Evolutionary conservation across 2,888 invertebrate genomes (phyloP).

Genomic region (Periphyllus acericola): DNA sequence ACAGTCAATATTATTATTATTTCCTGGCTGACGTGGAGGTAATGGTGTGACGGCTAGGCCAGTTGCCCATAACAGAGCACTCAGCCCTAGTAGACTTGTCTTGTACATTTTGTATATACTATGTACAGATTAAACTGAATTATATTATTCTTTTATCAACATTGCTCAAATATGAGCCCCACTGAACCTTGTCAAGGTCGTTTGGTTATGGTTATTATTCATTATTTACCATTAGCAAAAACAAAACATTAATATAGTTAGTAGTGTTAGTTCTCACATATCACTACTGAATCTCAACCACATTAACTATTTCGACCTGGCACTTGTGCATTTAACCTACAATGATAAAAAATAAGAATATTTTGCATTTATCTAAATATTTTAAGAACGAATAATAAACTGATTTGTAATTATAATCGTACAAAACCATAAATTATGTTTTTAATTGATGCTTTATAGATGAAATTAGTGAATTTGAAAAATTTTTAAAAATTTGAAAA

Average conservation of each 20-base stretch:
- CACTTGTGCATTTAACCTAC: background rate
- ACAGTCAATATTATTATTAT: slow-evolving; percentile 17
- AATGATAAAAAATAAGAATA: background rate
- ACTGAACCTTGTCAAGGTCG: slow-evolving; percentile 18
- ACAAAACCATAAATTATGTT: no score
- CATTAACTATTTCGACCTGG: background rate
- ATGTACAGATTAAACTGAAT: background rate
- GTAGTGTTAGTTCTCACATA: background rate
- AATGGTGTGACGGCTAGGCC: slow-evolving; percentile 26
- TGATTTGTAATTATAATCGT: background rate
- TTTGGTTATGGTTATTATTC: slow-evolving; percentile 1
- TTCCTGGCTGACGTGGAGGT: background rate
- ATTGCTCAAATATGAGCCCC: background rate
- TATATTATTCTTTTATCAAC: background rate
- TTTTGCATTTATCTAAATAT: background rate
- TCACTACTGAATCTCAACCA: background rate
- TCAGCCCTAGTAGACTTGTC: slow-evolving; percentile 22
- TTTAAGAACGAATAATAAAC: background rate
- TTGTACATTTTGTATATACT: background rate
- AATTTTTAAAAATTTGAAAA: no score
- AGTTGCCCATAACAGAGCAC: slow-evolving; percentile 15
- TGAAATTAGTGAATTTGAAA: no score
- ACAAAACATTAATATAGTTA: background rate
- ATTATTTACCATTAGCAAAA: background rate
- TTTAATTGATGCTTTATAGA: no score